Evolutionary conservation across 2,888 invertebrate species (phyloP).

Genomic region (Cryptus armator): DNA sequence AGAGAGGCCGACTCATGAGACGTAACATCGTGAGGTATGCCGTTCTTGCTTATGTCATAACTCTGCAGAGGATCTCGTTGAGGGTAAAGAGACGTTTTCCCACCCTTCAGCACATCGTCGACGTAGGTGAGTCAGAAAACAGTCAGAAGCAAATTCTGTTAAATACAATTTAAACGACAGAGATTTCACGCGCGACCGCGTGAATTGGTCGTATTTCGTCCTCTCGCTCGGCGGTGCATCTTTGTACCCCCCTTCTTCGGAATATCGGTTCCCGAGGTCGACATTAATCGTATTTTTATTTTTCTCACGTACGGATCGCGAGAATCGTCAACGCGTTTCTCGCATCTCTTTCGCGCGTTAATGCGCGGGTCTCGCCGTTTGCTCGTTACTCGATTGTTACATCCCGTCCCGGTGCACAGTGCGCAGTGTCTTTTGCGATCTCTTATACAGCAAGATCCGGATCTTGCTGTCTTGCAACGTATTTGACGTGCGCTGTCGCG

Average conservation of each 20-base stretch:
- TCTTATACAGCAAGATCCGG: conserved; percentile 28
- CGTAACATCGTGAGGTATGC: conserved; percentile 96
- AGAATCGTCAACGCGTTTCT: conserved; percentile 37
- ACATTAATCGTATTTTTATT: conserved; percentile 34
- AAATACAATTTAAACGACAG: not conserved
- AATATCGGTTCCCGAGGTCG: conserved; percentile 43
- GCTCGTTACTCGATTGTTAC: conserved; percentile 55
- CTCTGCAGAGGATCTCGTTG: conserved; percentile 94
- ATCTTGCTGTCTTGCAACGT: not conserved
- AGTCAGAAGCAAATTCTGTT: not conserved
- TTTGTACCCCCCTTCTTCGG: conserved; percentile 32
- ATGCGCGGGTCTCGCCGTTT: conserved; percentile 12
- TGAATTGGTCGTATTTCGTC: not conserved
- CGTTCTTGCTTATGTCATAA: conserved; percentile 95
- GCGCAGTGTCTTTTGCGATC: not conserved
- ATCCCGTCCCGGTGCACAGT: not conserved
- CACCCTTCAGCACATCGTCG: conserved; percentile 95
- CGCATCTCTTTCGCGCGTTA: conserved; percentile 36
- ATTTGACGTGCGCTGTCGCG: conserved; percentile 11
- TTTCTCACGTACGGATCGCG: conserved; percentile 53
- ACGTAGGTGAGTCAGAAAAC: conserved; percentile 89
- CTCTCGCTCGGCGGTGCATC: conserved; percentile 9
- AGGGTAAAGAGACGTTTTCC: conserved; percentile 96
- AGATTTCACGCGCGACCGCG: not conserved
- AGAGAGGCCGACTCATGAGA: conserved; percentile 95